Percentiles rank a stretch among this genome's conserved stretches.
Conservation (phyloP, 2,113 vertebrate species). For the Entomyzon cyanotis region DNA sequence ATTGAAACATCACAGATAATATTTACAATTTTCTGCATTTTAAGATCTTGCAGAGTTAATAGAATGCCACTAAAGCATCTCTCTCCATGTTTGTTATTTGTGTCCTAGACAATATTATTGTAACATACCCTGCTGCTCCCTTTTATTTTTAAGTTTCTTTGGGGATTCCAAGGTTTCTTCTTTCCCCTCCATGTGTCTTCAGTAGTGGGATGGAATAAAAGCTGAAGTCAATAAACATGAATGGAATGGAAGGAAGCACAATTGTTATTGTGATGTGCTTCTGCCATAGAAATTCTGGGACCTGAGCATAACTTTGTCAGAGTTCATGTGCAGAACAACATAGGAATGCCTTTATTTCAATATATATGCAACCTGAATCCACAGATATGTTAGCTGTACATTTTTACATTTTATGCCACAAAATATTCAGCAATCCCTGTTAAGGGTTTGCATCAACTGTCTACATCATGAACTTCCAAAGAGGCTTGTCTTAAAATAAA, state of each 20-base stretch:
- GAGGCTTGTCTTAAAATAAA: background rate
- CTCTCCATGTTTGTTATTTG: background rate
- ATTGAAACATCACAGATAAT: background rate
- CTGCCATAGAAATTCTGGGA: background rate
- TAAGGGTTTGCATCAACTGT: background rate
- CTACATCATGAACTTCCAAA: background rate
- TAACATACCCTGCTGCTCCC: background rate
- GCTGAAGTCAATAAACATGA: background rate
- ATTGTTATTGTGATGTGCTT: background rate
- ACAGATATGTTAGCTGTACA: background rate
- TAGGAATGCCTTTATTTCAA: background rate
- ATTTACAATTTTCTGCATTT: background rate
- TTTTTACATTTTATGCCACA: background rate
- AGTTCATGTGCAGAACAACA: background rate
- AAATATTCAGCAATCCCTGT: background rate
- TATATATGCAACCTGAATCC: background rate
- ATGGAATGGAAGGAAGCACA: background rate
- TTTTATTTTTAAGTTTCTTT: background rate
- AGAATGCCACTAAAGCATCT: background rate
- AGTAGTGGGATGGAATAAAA: background rate
- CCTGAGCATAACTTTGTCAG: background rate
- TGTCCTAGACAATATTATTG: background rate
- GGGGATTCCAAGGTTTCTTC: background rate
- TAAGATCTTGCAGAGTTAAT: background rate
- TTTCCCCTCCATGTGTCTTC: background rate